Base-by-base conservation (phyloP, 2,797 vertebrate genomes). In the Chloroceryle amazona region DNA sequence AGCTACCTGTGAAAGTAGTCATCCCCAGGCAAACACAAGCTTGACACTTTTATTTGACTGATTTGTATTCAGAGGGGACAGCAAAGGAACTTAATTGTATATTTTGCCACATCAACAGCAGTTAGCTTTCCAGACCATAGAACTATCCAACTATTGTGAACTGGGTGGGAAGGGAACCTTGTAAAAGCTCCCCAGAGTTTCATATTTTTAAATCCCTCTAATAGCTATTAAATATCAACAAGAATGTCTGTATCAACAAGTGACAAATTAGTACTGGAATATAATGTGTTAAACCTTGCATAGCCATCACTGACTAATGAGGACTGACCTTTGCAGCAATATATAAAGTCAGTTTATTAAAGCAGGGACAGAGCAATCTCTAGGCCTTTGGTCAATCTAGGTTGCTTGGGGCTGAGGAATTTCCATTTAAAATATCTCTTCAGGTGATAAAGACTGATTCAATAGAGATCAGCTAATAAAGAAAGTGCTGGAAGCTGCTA, bases 391-490 rank as follows among this genome's bases (percentile, higher is more conserved):
- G 97, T 97, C 98, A 98, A 97, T 97, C 97, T 96, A 78, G 89
- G 97, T 98, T 98, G 97, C 98, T 97, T 11, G 18, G 97, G 97
- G 96, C 97, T 90, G 92, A 97, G 90, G 98, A 97, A 98, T 98
- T 98, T 98, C 98, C 95, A 98, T 98, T 98, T 98, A 97, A 97
- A 98, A 97, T 94, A 93, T 96, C 83, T 97, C 95, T 97, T 97
- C 94, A 97, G 97, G 98, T 98, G 97, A 97, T 98, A 97, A 98
- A 98, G 96, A 95, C 91, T 82, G 97, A 96, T 97, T 97, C 97
- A 97, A 97, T 97, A 93, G 97, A 97, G 97, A 97, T 91, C 46
- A 13, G 91, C 95, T 96, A 94, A 97, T 97, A 96, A 97, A 97
- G 95, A 95, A 96, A 95, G 88, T 97, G 97, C 95, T 96, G 73